Evolutionary conservation across 1,140 invertebrate species (phyloP).

Genomic region (Capitella teleta): DNA sequence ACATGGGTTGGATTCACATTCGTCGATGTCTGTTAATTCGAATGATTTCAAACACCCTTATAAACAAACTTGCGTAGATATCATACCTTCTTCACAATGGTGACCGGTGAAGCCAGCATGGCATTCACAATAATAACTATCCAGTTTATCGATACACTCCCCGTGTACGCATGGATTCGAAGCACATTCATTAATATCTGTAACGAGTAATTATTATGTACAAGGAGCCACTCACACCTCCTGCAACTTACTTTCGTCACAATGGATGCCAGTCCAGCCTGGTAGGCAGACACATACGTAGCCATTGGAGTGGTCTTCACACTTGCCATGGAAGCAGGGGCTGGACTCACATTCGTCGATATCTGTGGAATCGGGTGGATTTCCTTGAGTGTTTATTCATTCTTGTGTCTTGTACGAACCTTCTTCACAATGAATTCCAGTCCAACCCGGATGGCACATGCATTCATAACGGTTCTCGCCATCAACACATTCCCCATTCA

Average conservation of each 20-base stretch:
- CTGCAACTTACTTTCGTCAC: background rate
- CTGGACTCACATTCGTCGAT: constrained; percentile 1
- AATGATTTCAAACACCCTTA: background rate
- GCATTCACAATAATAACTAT: constrained; percentile 15
- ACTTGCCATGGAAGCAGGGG: background rate
- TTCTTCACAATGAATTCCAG: background rate
- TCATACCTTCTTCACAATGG: constrained; percentile 29
- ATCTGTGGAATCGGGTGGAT: background rate
- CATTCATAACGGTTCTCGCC: background rate
- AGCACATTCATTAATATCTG: background rate
- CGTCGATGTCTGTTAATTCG: no score
- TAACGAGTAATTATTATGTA: background rate
- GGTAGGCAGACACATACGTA: background rate
- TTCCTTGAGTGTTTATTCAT: background rate
- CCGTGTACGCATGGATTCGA: constrained; percentile 1
- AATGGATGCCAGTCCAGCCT: background rate
- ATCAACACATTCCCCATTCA: background rate
- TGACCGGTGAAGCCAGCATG: constrained; percentile 35
- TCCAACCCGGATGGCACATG: constrained; percentile 1
- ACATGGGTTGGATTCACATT: background rate
- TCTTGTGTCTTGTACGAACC: background rate
- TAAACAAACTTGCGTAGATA: background rate
- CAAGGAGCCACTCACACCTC: no score
- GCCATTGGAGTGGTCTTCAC: background rate
- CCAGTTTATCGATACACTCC: background rate